Evolutionary conservation across 2,888 invertebrate genomes (phyloP).

Genomic region (Molorchus minor): DNA sequence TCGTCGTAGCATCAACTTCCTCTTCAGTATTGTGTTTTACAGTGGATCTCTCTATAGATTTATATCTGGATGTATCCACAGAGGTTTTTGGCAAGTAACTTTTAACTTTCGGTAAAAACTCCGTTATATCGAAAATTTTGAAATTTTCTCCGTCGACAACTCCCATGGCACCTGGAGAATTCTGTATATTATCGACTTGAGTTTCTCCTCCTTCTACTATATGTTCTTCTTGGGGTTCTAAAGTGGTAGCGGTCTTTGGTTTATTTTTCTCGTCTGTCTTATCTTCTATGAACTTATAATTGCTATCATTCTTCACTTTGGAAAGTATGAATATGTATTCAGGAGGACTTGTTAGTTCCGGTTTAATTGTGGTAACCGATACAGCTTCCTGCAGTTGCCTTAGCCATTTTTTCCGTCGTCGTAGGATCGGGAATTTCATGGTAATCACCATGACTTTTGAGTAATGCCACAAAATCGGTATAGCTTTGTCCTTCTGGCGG

Average conservation of each 20-base stretch:
- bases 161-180: slow-evolving; percentile 52
- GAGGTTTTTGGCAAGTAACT: slow-evolving; percentile 54
- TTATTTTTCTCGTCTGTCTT: slow-evolving; percentile 39
- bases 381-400: slow-evolving; percentile 38
- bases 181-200: slow-evolving; percentile 44
- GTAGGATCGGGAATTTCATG: slow-evolving; percentile 57
- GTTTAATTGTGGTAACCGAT: slow-evolving; percentile 43
- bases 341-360: slow-evolving; percentile 52
- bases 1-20: too few relatives aligned
- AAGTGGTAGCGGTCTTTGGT: slow-evolving; percentile 40
- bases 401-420: slow-evolving; percentile 49
- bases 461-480: slow-evolving; percentile 54
- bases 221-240: slow-evolving; percentile 37
- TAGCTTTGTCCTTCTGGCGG: slow-evolving; percentile 51
- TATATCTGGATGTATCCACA: slow-evolving; percentile 60
- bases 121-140: slow-evolving; percentile 58
- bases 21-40: slow-evolving; percentile 46
- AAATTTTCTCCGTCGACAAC: slow-evolving; percentile 37
- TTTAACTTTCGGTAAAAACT: slow-evolving; percentile 56
- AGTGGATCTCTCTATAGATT: slow-evolving; percentile 55
- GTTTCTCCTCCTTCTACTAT: slow-evolving; percentile 40
- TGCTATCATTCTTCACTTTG: slow-evolving; percentile 49
- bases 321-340: slow-evolving; percentile 56
- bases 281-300: slow-evolving; percentile 56
- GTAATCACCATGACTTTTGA: slow-evolving; percentile 54